Percentiles rank a stretch among this genome's conserved stretches.
Conservation (phyloP, 2,113 vertebrate genomes). For the Grantiella picta region DNA sequence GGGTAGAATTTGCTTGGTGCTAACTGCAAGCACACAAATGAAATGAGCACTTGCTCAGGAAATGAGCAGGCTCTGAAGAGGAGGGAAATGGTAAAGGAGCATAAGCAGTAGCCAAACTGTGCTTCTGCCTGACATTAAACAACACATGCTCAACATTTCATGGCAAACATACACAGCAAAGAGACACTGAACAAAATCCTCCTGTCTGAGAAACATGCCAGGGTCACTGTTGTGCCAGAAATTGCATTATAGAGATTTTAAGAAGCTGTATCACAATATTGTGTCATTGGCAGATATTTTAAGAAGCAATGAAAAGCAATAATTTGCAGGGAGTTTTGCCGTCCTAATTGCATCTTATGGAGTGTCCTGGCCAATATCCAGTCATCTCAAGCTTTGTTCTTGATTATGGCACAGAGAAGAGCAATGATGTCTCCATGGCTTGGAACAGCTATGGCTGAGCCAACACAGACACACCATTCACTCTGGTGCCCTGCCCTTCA, state of each 20-base stretch:
- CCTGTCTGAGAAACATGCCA: background rate
- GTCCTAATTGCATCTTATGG: background rate
- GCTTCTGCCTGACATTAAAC: slow-evolving; percentile 57
- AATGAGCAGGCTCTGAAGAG: slow-evolving; percentile 26
- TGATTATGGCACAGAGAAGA: background rate
- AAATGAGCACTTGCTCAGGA: slow-evolving; percentile 3
- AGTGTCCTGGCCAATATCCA: background rate
- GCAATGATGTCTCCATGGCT: background rate
- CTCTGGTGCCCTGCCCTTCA: background rate
- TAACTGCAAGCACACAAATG: background rate
- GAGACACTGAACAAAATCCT: slow-evolving; percentile 17
- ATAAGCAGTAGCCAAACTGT: slow-evolving; percentile 35
- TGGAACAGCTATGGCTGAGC: background rate
- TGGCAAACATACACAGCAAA: slow-evolving; percentile 31
- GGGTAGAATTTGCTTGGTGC: background rate
- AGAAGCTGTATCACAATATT: accelerated
- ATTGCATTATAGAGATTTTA: background rate
- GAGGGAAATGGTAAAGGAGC: background rate
- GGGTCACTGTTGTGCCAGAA: background rate
- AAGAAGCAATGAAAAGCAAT: background rate
- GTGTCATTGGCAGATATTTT: background rate
- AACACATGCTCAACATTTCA: slow-evolving; percentile 52
- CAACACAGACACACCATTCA: accelerated
- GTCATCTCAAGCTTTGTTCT: accelerated
- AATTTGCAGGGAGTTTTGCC: background rate